Evolutionary conservation across 92 coral and sea anemone genomes (phyloP).

Genomic region (Galaxea fascicularis): DNA sequence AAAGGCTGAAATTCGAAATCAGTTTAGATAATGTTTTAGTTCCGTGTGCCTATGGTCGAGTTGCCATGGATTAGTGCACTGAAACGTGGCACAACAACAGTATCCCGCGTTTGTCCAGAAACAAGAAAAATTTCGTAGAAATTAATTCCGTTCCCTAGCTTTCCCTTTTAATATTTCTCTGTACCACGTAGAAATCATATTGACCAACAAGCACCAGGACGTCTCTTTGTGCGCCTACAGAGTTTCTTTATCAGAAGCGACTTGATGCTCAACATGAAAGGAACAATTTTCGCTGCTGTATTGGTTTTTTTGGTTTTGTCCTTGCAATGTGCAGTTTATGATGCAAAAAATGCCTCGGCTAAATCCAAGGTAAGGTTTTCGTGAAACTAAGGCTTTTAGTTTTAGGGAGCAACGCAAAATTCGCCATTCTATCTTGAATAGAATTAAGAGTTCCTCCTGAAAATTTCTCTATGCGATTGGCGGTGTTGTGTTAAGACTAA

Average conservation of each 20-base stretch:
- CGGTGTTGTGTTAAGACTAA: too few species aligned
- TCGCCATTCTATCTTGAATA: too few species aligned
- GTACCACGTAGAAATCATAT: background rate
- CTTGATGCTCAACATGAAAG: background rate
- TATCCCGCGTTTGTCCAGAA: background rate
- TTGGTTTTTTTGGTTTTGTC: background rate
- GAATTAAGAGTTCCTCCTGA: too few species aligned
- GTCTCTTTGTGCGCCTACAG: too few species aligned
- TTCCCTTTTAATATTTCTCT: background rate
- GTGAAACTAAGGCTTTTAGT: too few species aligned
- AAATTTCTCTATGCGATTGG: too few species aligned
- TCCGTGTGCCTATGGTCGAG: background rate
- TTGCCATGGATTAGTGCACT: background rate
- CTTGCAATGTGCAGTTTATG: background rate
- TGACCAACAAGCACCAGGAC: too few species aligned
- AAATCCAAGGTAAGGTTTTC: background rate
- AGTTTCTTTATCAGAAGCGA: background rate
- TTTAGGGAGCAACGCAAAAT: too few species aligned
- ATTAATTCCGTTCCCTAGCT: background rate
- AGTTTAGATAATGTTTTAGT: too few species aligned
- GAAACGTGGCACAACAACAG: background rate
- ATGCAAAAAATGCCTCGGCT: background rate
- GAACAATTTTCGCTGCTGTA: background rate
- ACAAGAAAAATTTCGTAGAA: background rate
- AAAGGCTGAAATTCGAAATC: too few species aligned